Conservation (phyloP, 2,888 invertebrate genomes). For the Thereva unica region DNA sequence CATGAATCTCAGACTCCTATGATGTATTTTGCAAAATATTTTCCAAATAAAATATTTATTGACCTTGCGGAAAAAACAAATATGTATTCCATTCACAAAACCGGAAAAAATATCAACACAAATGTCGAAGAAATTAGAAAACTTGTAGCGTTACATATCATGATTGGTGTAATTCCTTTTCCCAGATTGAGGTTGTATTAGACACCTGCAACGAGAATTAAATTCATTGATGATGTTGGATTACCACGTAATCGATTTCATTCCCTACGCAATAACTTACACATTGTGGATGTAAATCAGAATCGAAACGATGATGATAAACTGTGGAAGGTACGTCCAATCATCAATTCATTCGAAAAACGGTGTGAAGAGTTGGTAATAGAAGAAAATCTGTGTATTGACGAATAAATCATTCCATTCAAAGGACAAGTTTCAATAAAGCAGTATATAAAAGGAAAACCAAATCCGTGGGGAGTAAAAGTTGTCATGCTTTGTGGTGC, state of each 20-base stretch:
- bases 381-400: background rate
- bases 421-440: background rate
- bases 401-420: conserved; percentile 11
- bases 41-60: background rate
- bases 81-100: background rate
- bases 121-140: background rate
- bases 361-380: background rate
- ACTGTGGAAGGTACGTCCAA: too few relatives aligned
- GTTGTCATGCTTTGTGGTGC: background rate
- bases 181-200: too few relatives aligned
- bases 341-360: background rate
- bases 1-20: too few relatives aligned
- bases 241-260: background rate
- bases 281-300: background rate
- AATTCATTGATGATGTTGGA: background rate
- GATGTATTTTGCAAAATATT: too few relatives aligned
- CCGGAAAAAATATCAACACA: background rate
- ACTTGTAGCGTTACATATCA: background rate
- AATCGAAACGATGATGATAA: too few relatives aligned
- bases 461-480: conserved; percentile 3
- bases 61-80: background rate
- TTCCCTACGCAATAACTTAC: too few relatives aligned
- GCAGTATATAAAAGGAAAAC: conserved; percentile 3
- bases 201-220: background rate
- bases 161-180: background rate